Evolutionary conservation across 2,888 invertebrate species (phyloP), one percentile per base, ranked within the genome.

Genomic region (Clitarchus hookeri): DNA sequence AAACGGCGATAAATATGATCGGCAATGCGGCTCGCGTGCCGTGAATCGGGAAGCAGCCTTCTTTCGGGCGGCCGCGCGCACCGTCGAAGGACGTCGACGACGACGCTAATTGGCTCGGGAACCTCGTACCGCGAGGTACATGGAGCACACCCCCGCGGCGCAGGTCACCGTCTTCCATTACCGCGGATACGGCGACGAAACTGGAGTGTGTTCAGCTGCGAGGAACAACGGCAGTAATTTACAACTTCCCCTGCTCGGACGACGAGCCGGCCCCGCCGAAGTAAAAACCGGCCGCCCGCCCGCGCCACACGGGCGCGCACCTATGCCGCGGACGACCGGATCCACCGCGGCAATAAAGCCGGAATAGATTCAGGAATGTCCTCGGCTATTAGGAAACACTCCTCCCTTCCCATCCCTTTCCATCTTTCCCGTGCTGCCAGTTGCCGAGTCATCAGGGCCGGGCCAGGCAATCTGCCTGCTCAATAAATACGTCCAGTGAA

Each of bases 401-500:
- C 65, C 65, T 23, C 6, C 23, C 65, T 65, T 23, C 65, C 6
- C 19, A 8, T 6, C 6, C 65, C 65, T 1, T 65, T 65, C 65
- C 65, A 0, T 65, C 65, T 23, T 65, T 65, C 65, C 6, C 65
- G 65, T 65, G 65, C 65, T 65, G 65, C 23, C 65, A 65, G 65
- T 65, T 65, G 65, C 65, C 65, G 65, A 65, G 65, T 65, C 65
- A 23, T 23, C 65, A 65, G 23, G 65, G 65, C 65, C 65, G 65
- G 65, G 23, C 65, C 65, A n/a, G 65, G 65, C 65, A 65, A 65
- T 65, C 65, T n/a, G 65, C 65, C 65, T 65, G 65, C 65, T n/a
- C 44, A 82, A 82, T 82, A 82, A 82, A 82, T 82, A 82, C 82
- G 82, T 82, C 82, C 82, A 36, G 36, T 82, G 36, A 36, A 82